Percentiles rank a stretch among this genome's conserved stretches.
These are phyloP conservation scores for Triops cancriformis DNA, from an alignment of 1,140 invertebrate species.

Conservation along the genomic window DNA sequence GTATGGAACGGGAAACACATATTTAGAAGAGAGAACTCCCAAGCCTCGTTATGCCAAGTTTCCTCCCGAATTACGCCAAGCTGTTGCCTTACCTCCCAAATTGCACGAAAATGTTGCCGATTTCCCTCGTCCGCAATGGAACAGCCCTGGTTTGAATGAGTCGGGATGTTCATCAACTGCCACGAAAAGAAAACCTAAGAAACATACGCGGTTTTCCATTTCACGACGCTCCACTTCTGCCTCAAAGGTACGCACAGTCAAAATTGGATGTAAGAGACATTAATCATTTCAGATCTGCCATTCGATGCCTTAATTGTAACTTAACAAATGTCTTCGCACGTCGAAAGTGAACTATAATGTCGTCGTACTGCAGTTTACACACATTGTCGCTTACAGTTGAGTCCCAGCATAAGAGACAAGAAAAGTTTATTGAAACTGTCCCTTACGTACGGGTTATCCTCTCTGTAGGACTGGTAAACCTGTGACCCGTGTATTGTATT, in stretches of 20 bases:
- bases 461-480: no score
- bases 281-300: no score
- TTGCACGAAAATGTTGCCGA: constrained; percentile 4
- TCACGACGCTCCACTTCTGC: not conserved
- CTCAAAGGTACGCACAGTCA: not conserved
- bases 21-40: not conserved
- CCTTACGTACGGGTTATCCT: no score
- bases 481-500: no score
- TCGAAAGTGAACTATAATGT: no score
- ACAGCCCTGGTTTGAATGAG: not conserved
- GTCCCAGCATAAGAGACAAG: no score
- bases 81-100: constrained; percentile 22
- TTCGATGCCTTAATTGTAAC: no score
- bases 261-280: not conserved
- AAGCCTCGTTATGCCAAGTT: constrained; percentile 16
- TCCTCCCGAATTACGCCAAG: constrained; percentile 16
- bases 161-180: not conserved
- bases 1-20: not conserved
- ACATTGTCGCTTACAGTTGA: no score
- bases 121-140: constrained; percentile 11
- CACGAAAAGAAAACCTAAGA: not conserved
- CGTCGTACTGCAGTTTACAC: no score
- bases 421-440: no score
- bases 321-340: no score
- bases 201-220: not conserved